Conservation (phyloP, 2,797 vertebrate genomes). For the Enoplosus armatus region DNA sequence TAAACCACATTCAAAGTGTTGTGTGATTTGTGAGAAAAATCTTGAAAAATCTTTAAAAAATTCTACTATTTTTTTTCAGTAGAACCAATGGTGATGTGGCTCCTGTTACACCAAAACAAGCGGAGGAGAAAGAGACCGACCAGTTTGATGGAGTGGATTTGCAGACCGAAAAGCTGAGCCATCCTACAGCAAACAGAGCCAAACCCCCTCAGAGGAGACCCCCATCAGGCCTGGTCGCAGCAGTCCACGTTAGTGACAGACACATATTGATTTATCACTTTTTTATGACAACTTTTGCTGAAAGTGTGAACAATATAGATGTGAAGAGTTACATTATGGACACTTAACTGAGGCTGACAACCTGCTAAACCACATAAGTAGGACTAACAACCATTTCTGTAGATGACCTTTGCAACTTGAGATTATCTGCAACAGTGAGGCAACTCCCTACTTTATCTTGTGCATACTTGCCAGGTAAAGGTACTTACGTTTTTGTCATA, state of each 20-base stretch:
- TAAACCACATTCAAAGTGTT: constrained; percentile 38
- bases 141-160: constrained; percentile 82
- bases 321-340: not conserved
- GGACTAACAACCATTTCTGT: not conserved
- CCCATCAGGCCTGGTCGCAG: constrained; percentile 70
- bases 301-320: not conserved
- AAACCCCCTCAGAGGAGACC: constrained; percentile 88
- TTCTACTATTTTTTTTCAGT: not conserved
- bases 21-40: no score
- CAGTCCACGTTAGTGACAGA: not conserved
- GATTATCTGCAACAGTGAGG: not conserved
- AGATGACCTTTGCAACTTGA: constrained; percentile 31
- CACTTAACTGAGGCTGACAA: not conserved
- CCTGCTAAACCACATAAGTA: not conserved
- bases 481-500: not conserved
- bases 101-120: constrained; percentile 60
- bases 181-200: constrained; percentile 87
- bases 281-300: not conserved
- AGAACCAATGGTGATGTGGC: constrained; percentile 74
- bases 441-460: constrained; percentile 24
- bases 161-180: constrained; percentile 83
- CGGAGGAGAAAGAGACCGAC: constrained; percentile 64
- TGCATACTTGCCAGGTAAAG: not conserved
- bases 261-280: not conserved
- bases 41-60: not conserved